These are phyloP conservation scores for Pachypsylla venusta DNA, from an alignment of 1,140 invertebrate genomes.

Conservation along the genomic window DNA sequence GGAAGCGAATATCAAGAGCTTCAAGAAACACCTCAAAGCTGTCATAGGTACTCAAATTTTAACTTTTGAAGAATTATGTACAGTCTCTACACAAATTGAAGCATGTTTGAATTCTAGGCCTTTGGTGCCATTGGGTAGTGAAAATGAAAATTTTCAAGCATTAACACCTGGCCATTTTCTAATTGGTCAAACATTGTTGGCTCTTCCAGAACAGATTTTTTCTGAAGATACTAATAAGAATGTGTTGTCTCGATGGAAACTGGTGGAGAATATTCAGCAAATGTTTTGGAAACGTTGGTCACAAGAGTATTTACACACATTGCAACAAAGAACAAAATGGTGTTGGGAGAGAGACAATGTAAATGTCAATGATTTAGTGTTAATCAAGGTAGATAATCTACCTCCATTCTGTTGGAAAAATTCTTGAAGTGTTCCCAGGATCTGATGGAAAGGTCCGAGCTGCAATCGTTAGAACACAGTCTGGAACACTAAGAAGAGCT, in stretches of 20 bases:
- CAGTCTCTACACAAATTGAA: constrained; percentile 20
- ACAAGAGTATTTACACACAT: constrained; percentile 24
- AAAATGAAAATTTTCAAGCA: constrained; percentile 20
- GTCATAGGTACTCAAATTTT: constrained; percentile 18
- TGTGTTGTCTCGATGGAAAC: constrained; percentile 22
- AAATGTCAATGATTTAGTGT: constrained; percentile 19
- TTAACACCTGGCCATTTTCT: constrained; percentile 25
- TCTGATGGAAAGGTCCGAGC: constrained; percentile 27
- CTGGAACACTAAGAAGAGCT: neutral
- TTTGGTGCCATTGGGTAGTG: constrained; percentile 19
- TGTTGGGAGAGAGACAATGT: constrained; percentile 4
- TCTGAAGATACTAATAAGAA: neutral
- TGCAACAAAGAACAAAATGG: constrained; percentile 26
- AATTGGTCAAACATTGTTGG: constrained; percentile 18
- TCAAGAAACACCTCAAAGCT: constrained; percentile 28
- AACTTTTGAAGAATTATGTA: constrained; percentile 22
- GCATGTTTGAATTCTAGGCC: constrained; percentile 23
- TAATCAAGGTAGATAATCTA: constrained; percentile 21
- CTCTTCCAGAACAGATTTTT: neutral
- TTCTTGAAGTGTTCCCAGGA: constrained; percentile 27
- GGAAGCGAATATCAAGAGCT: constrained; percentile 30
- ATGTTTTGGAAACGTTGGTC: constrained; percentile 25
- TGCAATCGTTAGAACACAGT: neutral
- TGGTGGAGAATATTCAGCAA: constrained; percentile 23
- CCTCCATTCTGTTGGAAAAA: constrained; percentile 23